Evolutionary conservation across 2,797 vertebrate species (phyloP).

Genomic region (Luscinia luscinia): DNA sequence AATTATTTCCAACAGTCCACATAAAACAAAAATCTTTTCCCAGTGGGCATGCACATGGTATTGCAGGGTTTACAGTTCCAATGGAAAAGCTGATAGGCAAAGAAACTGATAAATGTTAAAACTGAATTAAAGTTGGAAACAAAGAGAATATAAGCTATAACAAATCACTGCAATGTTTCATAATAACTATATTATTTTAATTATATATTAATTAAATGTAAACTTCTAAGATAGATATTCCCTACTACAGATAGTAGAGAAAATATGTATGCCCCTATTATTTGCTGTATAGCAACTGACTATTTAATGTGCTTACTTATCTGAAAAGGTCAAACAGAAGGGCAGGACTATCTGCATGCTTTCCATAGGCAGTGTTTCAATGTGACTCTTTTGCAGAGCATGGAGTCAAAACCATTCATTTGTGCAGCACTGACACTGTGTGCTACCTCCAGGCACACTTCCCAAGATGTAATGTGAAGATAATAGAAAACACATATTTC

Average conservation of each 20-base stretch:
- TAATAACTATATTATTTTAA: background rate
- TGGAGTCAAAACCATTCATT: background rate
- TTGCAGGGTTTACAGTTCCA: background rate
- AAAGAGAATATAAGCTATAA: background rate
- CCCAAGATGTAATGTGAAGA: background rate
- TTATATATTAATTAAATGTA: background rate
- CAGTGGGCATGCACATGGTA: background rate
- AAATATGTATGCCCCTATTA: background rate
- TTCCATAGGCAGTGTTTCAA: background rate
- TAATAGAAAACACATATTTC: background rate
- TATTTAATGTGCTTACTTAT: background rate
- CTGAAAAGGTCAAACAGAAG: background rate
- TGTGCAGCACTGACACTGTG: background rate
- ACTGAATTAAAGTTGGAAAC: background rate
- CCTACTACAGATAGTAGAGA: background rate
- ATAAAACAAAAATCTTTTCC: background rate
- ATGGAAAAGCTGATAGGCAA: background rate
- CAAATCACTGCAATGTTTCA: background rate
- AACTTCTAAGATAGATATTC: background rate
- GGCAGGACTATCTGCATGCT: background rate
- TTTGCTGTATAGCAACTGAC: background rate
- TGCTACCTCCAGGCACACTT: background rate
- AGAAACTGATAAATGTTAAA: background rate
- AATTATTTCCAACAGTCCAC: background rate
- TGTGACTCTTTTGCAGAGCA: fast-evolving